Conservation (phyloP, 2,888 invertebrate species). For the Epicampocera succincta region DNA sequence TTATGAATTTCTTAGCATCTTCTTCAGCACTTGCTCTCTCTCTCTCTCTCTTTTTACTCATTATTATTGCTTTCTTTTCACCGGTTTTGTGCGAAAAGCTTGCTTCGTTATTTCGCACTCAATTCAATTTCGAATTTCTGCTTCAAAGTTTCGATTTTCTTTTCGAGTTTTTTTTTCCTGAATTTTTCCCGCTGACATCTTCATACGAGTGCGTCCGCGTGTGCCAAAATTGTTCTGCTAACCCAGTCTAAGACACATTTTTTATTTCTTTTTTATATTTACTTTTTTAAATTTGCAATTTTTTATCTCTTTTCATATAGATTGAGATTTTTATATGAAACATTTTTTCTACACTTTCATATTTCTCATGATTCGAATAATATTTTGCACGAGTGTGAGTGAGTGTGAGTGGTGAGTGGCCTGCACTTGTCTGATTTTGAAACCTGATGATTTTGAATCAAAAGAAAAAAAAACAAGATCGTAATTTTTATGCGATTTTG, state of each 20-base stretch:
- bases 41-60: not conserved
- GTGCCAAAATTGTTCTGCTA: constrained; percentile 62
- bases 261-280: constrained; percentile 17
- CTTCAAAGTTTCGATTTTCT: not conserved
- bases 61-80: not conserved
- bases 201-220: constrained; percentile 6
- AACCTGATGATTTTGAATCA: constrained; percentile 69
- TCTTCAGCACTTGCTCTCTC: not conserved
- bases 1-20: not conserved
- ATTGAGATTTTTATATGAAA: constrained; percentile 25
- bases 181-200: not conserved
- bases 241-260: constrained; percentile 60
- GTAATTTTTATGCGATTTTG: constrained; percentile 30
- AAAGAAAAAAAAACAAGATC: constrained; percentile 7
- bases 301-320: constrained; percentile 24
- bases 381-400: constrained; percentile 27
- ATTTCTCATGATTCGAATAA: constrained; percentile 18
- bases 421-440: constrained; percentile 57
- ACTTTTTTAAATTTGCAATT: constrained; percentile 57
- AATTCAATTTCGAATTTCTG: constrained; percentile 36
- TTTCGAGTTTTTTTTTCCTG: not conserved
- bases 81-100: no score
- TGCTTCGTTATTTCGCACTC: no score
- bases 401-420: not conserved
- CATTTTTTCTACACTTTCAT: constrained; percentile 10